Percentiles rank a stretch among this genome's conserved stretches.
Conservation (phyloP, 2,797 vertebrate genomes). For the Phyllotis vaccarum region DNA sequence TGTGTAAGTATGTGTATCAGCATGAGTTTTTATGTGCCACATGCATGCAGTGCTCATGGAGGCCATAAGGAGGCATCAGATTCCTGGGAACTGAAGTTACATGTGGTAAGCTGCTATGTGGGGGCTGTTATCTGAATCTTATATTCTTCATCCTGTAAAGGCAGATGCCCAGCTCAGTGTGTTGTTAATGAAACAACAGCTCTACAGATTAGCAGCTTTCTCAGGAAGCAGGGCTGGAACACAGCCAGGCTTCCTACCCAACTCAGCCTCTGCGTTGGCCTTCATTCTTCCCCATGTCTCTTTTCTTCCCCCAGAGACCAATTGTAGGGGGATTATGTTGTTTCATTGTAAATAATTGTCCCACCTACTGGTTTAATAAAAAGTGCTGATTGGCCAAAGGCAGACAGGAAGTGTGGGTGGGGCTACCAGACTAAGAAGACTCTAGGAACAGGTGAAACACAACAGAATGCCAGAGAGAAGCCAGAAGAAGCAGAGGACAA, state of each 20-base stretch:
- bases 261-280: neutral
- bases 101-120: neutral
- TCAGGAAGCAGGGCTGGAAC: neutral
- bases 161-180: neutral
- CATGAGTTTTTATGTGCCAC: neutral
- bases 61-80: neutral
- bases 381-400: too few relatives aligned
- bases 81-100: neutral
- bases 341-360: too few relatives aligned
- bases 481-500: too few relatives aligned
- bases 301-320: accelerated
- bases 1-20: neutral
- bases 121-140: neutral
- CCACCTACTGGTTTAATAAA: too few relatives aligned
- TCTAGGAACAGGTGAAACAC: too few relatives aligned
- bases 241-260: too few relatives aligned
- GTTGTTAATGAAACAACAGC: neutral
- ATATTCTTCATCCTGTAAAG: neutral
- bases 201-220: neutral
- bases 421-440: too few relatives aligned
- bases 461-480: too few relatives aligned
- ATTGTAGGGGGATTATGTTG: too few relatives aligned
- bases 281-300: too few relatives aligned
- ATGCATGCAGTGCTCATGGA: neutral
- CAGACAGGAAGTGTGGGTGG: too few relatives aligned